Conservation (phyloP, 1,140 invertebrate species). For the Phenacoccus solenopsis region DNA sequence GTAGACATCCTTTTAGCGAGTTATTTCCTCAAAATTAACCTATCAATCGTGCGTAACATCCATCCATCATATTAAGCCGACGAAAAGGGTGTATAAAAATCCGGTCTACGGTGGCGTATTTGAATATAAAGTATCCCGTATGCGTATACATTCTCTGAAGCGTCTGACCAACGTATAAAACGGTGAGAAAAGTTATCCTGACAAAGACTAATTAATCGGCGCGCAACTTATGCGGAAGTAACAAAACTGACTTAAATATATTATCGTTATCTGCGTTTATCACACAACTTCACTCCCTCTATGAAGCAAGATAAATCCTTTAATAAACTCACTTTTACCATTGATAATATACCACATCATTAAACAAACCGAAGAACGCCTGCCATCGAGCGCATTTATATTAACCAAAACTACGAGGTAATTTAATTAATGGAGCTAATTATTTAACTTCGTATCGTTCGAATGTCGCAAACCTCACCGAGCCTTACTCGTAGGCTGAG, state of each 20-base stretch:
- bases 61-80: background rate
- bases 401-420: constrained; percentile 12
- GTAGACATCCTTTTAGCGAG: background rate
- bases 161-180: too few relatives aligned
- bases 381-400: background rate
- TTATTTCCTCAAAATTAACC: background rate
- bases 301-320: constrained; percentile 2
- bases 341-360: constrained; percentile 10
- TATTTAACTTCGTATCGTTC: background rate
- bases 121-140: too few relatives aligned
- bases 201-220: background rate
- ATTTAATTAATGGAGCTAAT: constrained; percentile 11
- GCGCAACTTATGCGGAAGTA: background rate
- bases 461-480: background rate
- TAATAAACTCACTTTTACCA: background rate
- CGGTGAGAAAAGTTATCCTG: background rate
- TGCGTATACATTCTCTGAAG: too few relatives aligned
- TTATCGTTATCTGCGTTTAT: constrained; percentile 11
- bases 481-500: too few relatives aligned
- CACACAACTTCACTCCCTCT: background rate
- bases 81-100: too few relatives aligned
- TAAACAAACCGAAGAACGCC: constrained; percentile 11
- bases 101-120: too few relatives aligned
- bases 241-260: constrained; percentile 8
- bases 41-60: too few relatives aligned